A percentile compares a stretch with the other conserved stretches of the same genome.
These are phyloP conservation scores for Microcebus jonahi DNA, from an alignment of 2,113 vertebrate genomes.

Conservation along the genomic window DNA sequence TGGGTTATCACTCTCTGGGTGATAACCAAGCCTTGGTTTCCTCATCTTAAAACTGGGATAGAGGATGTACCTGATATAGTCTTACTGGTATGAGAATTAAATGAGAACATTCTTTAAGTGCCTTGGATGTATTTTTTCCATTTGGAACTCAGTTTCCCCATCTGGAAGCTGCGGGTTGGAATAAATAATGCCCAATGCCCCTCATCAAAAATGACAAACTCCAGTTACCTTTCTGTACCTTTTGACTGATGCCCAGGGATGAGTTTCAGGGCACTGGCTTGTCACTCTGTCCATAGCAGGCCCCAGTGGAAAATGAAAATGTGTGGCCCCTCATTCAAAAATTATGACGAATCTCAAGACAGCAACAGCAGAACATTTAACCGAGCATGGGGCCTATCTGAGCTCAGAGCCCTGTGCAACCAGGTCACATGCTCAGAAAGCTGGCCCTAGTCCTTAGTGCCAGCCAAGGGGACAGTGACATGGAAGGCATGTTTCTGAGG, in stretches of 20 bases:
- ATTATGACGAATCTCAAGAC: background rate
- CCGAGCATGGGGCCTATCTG: background rate
- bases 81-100: background rate
- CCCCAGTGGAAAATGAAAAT: background rate
- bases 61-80: background rate
- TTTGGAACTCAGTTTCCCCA: background rate
- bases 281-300: background rate
- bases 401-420: background rate
- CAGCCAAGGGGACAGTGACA: background rate
- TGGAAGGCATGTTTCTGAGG: background rate
- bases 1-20: background rate
- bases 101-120: background rate
- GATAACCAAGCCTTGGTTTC: background rate
- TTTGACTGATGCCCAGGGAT: background rate
- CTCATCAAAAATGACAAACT: background rate
- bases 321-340: background rate
- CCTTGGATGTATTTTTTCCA: background rate
- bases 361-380: background rate
- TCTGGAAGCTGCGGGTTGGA: background rate
- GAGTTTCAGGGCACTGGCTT: background rate
- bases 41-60: background rate
- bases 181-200: background rate
- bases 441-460: background rate
- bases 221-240: background rate
- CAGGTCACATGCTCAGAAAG: background rate